These are phyloP conservation scores for Rapana venosa DNA, from an alignment of 2,888 invertebrate genomes.

Conservation along the genomic window DNA sequence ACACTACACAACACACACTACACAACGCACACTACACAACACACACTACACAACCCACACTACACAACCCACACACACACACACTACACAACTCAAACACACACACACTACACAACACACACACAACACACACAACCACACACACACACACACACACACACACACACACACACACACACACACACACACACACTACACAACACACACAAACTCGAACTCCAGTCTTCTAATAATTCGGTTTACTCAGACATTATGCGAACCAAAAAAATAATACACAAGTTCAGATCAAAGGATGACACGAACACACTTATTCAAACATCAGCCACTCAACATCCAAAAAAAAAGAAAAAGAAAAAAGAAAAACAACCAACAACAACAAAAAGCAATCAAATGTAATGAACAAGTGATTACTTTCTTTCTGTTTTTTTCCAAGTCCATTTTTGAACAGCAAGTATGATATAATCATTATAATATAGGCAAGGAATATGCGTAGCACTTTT, in stretches of 20 bases:
- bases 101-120: neutral
- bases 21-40: neutral
- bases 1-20: neutral
- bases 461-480: neutral
- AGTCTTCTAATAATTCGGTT: slow-evolving; percentile 19
- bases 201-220: neutral
- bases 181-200: neutral
- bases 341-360: neutral
- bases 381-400: neutral
- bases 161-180: neutral
- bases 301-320: neutral
- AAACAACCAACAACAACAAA: neutral
- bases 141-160: neutral
- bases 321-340: neutral
- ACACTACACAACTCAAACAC: neutral
- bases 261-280: slow-evolving; percentile 1
- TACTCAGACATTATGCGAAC: slow-evolving; percentile 4
- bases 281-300: neutral
- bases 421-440: too few species aligned
- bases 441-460: too few species aligned
- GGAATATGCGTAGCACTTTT: neutral
- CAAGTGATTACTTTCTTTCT: too few species aligned
- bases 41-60: neutral
- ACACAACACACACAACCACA: neutral
- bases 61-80: neutral